These are phyloP conservation scores for Picathartes gymnocephalus DNA, from an alignment of 2,113 vertebrate genomes.

Conservation along the genomic window DNA sequence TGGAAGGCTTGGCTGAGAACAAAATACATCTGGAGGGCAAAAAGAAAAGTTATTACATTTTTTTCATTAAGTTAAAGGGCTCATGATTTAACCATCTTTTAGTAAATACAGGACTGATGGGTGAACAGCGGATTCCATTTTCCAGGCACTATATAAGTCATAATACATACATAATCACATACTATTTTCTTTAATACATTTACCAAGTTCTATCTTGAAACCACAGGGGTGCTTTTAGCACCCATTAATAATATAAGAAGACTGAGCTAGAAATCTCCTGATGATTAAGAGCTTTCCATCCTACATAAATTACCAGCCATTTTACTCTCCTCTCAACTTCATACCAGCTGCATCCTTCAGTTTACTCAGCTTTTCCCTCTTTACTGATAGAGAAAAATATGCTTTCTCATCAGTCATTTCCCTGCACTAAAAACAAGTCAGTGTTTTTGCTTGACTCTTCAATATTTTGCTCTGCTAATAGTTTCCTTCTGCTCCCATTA, in stretches of 20 bases:
- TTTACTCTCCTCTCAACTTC: not conserved
- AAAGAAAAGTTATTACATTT: not conserved
- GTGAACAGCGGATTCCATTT: not conserved
- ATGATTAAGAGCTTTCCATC: not conserved
- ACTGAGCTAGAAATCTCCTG: not conserved
- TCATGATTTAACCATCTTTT: not conserved
- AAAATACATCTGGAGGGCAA: not conserved
- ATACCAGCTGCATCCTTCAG: not conserved
- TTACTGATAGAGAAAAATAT: not conserved
- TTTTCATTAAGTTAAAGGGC: not conserved
- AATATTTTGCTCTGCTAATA: not conserved
- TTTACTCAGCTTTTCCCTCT: not conserved
- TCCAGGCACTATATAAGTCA: not conserved
- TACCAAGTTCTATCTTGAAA: not conserved
- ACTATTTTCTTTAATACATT: not conserved
- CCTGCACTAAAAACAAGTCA: not conserved
- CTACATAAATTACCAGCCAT: not conserved
- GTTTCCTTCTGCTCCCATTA: not conserved
- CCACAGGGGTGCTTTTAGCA: not conserved
- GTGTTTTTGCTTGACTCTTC: not conserved
- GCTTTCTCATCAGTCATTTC: not conserved
- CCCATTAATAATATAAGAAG: not conserved
- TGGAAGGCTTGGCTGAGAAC: not conserved
- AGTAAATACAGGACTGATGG: not conserved
- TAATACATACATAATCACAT: not conserved